phyloP scores from a whole-genome alignment of 92 coral and sea anemone species.

The Porites evermanni region DNA sequence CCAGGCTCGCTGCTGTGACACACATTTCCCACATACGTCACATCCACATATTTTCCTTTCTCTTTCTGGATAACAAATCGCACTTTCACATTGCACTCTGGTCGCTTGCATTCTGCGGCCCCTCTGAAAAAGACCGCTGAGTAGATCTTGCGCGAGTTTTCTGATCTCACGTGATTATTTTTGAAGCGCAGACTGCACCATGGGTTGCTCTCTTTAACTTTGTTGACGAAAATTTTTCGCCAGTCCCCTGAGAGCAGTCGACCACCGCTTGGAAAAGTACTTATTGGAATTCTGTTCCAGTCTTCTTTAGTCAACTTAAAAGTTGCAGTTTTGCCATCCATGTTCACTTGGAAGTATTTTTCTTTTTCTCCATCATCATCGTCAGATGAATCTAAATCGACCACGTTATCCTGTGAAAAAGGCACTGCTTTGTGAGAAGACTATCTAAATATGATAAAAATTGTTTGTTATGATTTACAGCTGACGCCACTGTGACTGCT shows the following conservation, averaged over 20 bases:
- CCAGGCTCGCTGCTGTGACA: conserved; percentile 16
- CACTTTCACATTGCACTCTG: conserved; percentile 22
- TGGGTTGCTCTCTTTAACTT: conserved; percentile 23
- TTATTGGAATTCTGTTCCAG: conserved; percentile 16
- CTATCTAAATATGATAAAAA: too few relatives aligned
- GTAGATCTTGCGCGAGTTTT: conserved; percentile 16
- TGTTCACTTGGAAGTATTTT: conserved; percentile 13
- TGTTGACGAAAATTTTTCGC: conserved; percentile 11
- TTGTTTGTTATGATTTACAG: too few relatives aligned
- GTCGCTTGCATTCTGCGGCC: conserved; percentile 28
- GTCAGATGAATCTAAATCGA: conserved; percentile 22
- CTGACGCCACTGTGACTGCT: too few relatives aligned
- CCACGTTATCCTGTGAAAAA: background rate
- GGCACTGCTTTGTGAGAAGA: background rate
- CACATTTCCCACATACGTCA: conserved; percentile 14
- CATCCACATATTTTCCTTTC: conserved; percentile 29
- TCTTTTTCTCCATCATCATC: conserved; percentile 12
- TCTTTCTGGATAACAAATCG: conserved; percentile 11
- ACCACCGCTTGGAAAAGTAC: conserved; percentile 17
- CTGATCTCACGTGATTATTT: conserved; percentile 28
- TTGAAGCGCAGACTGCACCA: conserved; percentile 28
- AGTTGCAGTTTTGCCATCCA: conserved; percentile 13
- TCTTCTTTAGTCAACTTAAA: conserved; percentile 19
- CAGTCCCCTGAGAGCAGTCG: conserved; percentile 26
- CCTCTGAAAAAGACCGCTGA: conserved; percentile 28